Conservation (phyloP, 2,888 invertebrate species). For the Clivina fossor region DNA sequence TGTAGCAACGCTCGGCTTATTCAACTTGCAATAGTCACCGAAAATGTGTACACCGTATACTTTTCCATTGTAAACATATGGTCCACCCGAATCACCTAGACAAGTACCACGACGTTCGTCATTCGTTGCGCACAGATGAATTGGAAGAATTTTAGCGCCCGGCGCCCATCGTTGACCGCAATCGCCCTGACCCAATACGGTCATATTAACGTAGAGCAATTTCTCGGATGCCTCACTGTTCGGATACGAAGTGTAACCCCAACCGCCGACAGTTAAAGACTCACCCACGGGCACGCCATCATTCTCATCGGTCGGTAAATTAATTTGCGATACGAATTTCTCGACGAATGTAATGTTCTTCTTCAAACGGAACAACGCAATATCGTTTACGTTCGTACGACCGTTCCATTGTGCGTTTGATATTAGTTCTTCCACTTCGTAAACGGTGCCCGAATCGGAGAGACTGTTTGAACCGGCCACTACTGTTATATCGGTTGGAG, state of each 20-base stretch:
- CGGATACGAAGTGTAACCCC: slow-evolving; percentile 14
- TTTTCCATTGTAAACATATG: slow-evolving; percentile 1
- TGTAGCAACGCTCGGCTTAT: slow-evolving; percentile 13
- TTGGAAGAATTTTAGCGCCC: background rate
- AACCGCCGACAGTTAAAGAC: background rate
- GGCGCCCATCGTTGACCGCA: background rate
- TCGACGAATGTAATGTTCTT: slow-evolving; percentile 1
- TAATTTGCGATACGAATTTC: background rate
- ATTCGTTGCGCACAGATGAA: slow-evolving; percentile 1
- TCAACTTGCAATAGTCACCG: slow-evolving; percentile 11
- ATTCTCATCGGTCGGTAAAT: background rate
- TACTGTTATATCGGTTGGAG: background rate
- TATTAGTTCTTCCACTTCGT: slow-evolving; percentile 48
- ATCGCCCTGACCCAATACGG: background rate
- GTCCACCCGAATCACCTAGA: slow-evolving; percentile 20
- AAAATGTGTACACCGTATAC: slow-evolving; percentile 18
- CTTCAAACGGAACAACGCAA: slow-evolving; percentile 10
- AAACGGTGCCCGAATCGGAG: background rate
- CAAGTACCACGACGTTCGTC: slow-evolving; percentile 4
- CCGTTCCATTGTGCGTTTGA: slow-evolving; percentile 53
- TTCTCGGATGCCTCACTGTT: background rate
- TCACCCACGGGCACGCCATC: background rate
- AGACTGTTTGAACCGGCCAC: background rate
- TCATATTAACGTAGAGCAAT: background rate
- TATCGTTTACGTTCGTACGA: slow-evolving; percentile 50